phyloP scores from a whole-genome alignment of 2,888 invertebrate genomes.

The Oeneis ivallda region DNA sequence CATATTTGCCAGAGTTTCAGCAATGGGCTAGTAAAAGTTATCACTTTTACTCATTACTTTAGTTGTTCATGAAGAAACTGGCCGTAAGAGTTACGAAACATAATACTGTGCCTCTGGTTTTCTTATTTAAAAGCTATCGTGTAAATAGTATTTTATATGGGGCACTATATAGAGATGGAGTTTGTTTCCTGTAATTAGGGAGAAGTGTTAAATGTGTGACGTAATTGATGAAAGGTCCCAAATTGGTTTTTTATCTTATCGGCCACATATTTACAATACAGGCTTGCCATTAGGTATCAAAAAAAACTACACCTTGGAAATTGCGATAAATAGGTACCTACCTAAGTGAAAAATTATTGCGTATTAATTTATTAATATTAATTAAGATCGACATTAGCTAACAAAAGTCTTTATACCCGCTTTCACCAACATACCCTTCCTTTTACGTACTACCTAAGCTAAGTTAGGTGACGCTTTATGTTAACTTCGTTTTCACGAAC shows the following conservation, averaged over 20 bases:
- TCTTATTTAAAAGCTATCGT: too few relatives aligned
- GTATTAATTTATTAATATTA: too few relatives aligned
- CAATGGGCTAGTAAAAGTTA: too few relatives aligned
- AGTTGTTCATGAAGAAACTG: too few relatives aligned
- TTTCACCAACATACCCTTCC: too few relatives aligned
- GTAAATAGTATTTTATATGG: not conserved
- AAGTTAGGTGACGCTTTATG: too few relatives aligned
- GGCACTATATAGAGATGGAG: not conserved
- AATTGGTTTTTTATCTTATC: conserved; percentile 10
- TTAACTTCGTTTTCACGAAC: too few relatives aligned
- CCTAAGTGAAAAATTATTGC: not conserved
- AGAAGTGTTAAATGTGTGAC: not conserved
- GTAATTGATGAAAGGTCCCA: conserved; percentile 1
- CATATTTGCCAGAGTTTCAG: too few relatives aligned
- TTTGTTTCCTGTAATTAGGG: not conserved
- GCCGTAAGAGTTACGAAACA: not conserved
- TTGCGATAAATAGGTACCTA: not conserved
- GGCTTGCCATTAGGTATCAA: conserved; percentile 27
- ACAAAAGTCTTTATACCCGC: not conserved
- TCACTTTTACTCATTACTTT: too few relatives aligned
- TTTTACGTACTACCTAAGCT: too few relatives aligned
- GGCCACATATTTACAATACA: conserved; percentile 36
- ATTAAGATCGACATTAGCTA: not conserved
- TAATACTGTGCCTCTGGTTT: too few relatives aligned
- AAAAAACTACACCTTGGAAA: conserved; percentile 5